Evolutionary conservation across 2,113 vertebrate species (phyloP).

Genomic region (Ifrita kowaldi): DNA sequence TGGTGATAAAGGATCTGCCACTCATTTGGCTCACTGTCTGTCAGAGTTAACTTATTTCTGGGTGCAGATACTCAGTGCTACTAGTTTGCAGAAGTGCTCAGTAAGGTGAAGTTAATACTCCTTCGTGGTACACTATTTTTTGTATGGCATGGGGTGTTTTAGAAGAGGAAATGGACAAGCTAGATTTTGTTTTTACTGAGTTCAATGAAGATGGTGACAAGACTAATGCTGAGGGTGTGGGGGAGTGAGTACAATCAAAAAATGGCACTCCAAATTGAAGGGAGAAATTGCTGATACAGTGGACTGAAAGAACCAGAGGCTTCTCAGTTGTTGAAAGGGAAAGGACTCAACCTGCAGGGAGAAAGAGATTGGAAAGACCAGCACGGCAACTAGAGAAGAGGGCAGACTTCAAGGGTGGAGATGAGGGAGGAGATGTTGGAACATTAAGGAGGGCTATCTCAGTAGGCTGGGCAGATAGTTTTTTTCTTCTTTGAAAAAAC

Average conservation of each 20-base stretch:
- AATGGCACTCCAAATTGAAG: not conserved
- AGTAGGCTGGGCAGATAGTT: not conserved
- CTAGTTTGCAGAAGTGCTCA: not conserved
- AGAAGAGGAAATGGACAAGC: not conserved
- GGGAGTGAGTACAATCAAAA: not conserved
- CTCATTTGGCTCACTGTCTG: not conserved
- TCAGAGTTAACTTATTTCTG: not conserved
- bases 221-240: not conserved
- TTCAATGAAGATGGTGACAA: not conserved
- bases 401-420: not conserved
- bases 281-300: not conserved
- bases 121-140: not conserved
- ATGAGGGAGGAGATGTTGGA: not conserved
- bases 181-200: not conserved
- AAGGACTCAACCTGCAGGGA: not conserved
- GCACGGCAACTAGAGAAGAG: not conserved
- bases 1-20: not conserved
- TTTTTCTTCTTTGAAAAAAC: not conserved
- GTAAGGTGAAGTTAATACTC: not conserved
- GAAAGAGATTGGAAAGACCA: not conserved
- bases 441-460: not conserved
- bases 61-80: not conserved
- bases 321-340: not conserved
- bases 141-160: not conserved
- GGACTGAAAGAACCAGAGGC: not conserved